Evolutionary conservation across 2,113 vertebrate species (phyloP).

Genomic region (Lates calcarifer): DNA sequence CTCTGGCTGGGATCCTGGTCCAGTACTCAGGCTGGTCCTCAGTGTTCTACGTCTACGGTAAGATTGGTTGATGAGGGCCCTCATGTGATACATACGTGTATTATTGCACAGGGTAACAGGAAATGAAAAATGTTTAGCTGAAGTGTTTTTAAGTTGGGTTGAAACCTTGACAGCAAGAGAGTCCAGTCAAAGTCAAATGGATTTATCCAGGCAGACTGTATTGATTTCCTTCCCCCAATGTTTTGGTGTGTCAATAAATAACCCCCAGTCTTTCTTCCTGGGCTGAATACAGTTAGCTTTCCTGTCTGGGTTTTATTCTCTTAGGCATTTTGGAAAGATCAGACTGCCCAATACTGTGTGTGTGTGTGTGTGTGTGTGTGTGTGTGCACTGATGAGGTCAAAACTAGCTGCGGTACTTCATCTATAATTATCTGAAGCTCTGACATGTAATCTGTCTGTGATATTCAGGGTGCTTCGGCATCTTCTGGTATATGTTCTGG

Average conservation of each 20-base stretch:
- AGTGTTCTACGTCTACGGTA: slow-evolving; percentile 98
- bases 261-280: slow-evolving; percentile 43
- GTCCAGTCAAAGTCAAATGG: slow-evolving; percentile 76
- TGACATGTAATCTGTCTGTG: slow-evolving; percentile 23
- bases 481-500: slow-evolving; percentile 99
- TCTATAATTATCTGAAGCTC: slow-evolving; percentile 8
- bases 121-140: background rate
- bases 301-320: slow-evolving; percentile 62
- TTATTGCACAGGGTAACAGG: background rate
- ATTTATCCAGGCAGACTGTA: slow-evolving; percentile 75
- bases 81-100: background rate
- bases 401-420: slow-evolving; percentile 7
- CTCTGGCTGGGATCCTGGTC: slow-evolving; percentile 95
- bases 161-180: slow-evolving; percentile 37
- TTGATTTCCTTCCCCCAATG: slow-evolving; percentile 73
- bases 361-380: slow-evolving; percentile 10
- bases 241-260: slow-evolving; percentile 76
- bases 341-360: slow-evolving; percentile 16
- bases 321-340: slow-evolving; percentile 62
- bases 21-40: slow-evolving; percentile 99
- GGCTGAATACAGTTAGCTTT: slow-evolving; percentile 61
- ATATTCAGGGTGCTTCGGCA: slow-evolving; percentile 91
- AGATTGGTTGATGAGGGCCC: slow-evolving; percentile 50
- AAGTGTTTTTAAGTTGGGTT: slow-evolving; percentile 26
- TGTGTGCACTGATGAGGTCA: slow-evolving; percentile 18